A percentile compares a stretch with the other conserved stretches of the same genome.
These are phyloP conservation scores for Brachyhypopomus occidentalis DNA, from an alignment of 2,113 vertebrate genomes.

Conservation along the genomic window DNA sequence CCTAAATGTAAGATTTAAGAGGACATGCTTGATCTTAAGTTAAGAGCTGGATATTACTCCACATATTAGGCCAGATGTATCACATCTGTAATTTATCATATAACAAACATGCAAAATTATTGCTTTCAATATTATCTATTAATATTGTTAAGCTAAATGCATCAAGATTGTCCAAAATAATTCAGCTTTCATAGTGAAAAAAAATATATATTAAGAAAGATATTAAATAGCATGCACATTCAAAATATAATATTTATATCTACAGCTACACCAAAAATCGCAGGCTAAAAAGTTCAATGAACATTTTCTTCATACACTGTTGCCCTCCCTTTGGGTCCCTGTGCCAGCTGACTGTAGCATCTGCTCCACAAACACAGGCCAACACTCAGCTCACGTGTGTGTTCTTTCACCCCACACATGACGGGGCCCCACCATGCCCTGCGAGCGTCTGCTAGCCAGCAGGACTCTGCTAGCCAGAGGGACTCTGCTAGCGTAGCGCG, in stretches of 20 bases:
- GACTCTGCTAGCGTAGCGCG: background rate
- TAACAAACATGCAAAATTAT: no score
- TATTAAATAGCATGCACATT: no score
- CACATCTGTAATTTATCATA: background rate
- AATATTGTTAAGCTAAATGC: no score
- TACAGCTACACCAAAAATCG: background rate
- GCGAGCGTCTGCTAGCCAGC: background rate
- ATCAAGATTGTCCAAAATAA: no score
- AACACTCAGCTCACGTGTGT: background rate
- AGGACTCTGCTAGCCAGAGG: background rate
- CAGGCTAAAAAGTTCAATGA: background rate
- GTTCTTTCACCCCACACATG: conserved; percentile 6
- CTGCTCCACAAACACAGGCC: background rate
- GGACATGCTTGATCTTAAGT: conserved; percentile 8
- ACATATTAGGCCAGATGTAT: background rate
- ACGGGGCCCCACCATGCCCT: no score
- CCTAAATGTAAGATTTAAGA: conserved; percentile 24
- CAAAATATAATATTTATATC: no score
- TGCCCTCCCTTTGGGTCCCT: background rate
- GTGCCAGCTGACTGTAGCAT: background rate
- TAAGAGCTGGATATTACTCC: background rate
- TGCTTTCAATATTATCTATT: no score
- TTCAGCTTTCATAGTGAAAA: no score
- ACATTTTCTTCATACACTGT: background rate
- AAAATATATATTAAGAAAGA: no score